Percentiles rank a stretch among this genome's conserved stretches.
These are phyloP conservation scores for Peromyscus maniculatus DNA, from an alignment of 2,113 vertebrate species.

Conservation along the genomic window DNA sequence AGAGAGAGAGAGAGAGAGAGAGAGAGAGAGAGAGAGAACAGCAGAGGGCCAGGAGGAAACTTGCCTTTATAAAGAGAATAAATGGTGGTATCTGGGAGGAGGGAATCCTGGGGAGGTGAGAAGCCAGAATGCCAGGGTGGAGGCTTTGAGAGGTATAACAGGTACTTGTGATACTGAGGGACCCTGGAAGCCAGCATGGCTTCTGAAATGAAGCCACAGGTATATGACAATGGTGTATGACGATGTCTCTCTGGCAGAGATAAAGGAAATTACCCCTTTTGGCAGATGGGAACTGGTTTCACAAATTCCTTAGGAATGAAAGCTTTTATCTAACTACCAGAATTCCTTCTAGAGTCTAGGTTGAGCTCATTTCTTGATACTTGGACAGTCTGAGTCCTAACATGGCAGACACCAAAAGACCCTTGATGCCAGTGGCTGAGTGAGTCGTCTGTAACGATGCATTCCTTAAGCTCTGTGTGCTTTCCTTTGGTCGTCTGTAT, in stretches of 20 bases:
- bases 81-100: neutral
- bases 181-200: neutral
- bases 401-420: neutral
- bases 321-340: neutral
- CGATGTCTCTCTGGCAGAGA: neutral
- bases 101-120: neutral
- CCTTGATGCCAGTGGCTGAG: neutral
- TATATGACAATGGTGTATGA: neutral
- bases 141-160: neutral
- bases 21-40: neutral
- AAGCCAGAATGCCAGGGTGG: neutral
- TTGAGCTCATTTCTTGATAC: neutral
- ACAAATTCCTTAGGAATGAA: neutral
- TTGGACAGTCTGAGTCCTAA: neutral
- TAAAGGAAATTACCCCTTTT: neutral
- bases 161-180: neutral
- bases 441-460: neutral
- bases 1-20: neutral
- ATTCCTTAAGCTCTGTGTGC: neutral
- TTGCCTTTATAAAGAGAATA: neutral
- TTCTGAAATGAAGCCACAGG: neutral
- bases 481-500: slow-evolving; percentile 24
- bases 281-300: neutral
- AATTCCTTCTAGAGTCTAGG: neutral
- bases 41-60: neutral